These are phyloP conservation scores for Drosophila buzzatii DNA, from an alignment of 2,888 invertebrate species.

Conservation along the genomic window DNA sequence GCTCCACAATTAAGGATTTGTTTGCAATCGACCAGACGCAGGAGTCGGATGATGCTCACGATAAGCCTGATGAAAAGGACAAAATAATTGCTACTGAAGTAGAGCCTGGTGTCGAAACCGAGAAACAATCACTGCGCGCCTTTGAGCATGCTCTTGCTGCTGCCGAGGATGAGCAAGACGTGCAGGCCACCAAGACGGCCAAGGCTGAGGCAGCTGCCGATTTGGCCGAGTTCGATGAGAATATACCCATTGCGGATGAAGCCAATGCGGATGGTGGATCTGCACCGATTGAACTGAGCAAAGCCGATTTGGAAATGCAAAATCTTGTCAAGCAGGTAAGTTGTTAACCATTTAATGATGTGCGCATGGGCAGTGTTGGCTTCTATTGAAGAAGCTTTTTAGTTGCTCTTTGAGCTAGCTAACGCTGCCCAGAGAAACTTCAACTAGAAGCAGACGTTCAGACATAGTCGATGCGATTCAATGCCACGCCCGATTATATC, in stretches of 20 bases:
- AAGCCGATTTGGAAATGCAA: constrained; percentile 90
- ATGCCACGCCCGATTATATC: constrained; percentile 83
- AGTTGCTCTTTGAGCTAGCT: constrained; percentile 39
- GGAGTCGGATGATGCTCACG: constrained; percentile 78
- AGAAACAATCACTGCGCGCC: constrained; percentile 88
- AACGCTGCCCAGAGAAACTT: constrained; percentile 63
- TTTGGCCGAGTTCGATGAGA: constrained; percentile 98
- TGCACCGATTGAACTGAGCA: constrained; percentile 87
- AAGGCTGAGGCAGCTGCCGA: constrained; percentile 95
- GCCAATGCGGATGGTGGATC: constrained; percentile 75
- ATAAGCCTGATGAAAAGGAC: constrained; percentile 74
- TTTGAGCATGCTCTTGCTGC: constrained; percentile 94
- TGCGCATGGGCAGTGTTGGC: constrained; percentile 47
- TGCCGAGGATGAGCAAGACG: constrained; percentile 98
- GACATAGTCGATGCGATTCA: constrained; percentile 84
- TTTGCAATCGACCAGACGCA: constrained; percentile 90
- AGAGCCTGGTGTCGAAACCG: constrained; percentile 82
- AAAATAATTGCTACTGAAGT: constrained; percentile 62
- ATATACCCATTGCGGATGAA: constrained; percentile 92
- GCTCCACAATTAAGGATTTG: constrained; percentile 96
- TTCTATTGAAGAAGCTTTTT: constrained; percentile 20
- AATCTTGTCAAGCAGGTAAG: constrained; percentile 90
- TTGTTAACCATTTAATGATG: background rate
- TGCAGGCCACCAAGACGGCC: constrained; percentile 94
- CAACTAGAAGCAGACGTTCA: constrained; percentile 73